A percentile compares a stretch with the other conserved stretches of the same genome.
Conservation (phyloP, 2,888 invertebrate genomes). For the Drosophila gaucha region DNA sequence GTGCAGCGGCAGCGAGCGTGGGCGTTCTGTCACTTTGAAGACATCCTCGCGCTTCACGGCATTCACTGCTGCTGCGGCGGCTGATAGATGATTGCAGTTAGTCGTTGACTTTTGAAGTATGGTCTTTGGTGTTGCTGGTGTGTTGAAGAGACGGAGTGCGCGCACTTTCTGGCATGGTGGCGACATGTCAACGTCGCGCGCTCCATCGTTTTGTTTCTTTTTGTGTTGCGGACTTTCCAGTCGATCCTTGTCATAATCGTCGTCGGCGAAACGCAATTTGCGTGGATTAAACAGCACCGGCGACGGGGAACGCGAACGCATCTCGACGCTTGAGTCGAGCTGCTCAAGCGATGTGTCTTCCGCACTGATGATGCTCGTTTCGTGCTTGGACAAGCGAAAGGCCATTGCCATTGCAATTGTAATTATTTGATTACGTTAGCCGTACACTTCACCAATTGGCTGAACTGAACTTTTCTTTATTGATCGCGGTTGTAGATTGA, state of each 20-base stretch:
- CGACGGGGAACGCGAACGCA: constrained; percentile 80
- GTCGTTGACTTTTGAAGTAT: constrained; percentile 87
- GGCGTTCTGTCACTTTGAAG: constrained; percentile 77
- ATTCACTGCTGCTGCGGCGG: constrained; percentile 66
- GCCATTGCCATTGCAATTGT: constrained; percentile 65
- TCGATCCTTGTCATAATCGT: constrained; percentile 72
- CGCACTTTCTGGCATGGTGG: constrained; percentile 88
- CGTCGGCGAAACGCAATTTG: constrained; percentile 83
- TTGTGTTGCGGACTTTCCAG: constrained; percentile 61
- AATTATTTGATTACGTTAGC: constrained; percentile 1
- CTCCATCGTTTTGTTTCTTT: constrained; percentile 13
- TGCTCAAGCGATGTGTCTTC: constrained; percentile 69
- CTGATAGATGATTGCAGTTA: constrained; percentile 85
- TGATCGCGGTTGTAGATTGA: constrained; percentile 9
- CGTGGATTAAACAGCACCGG: constrained; percentile 81
- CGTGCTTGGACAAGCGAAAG: constrained; percentile 71
- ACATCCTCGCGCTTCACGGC: constrained; percentile 52
- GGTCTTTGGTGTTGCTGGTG: constrained; percentile 94
- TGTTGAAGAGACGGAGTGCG: constrained; percentile 91
- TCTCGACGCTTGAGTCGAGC: constrained; percentile 78
- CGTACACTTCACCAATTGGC: constrained; percentile 9
- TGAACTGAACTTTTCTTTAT: constrained; percentile 17
- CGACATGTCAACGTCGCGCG: constrained; percentile 66
- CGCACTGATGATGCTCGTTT: constrained; percentile 54
- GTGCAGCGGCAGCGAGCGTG: constrained; percentile 84